phyloP scores from a whole-genome alignment of 2,888 invertebrate species.

The Lypha dubia region DNA sequence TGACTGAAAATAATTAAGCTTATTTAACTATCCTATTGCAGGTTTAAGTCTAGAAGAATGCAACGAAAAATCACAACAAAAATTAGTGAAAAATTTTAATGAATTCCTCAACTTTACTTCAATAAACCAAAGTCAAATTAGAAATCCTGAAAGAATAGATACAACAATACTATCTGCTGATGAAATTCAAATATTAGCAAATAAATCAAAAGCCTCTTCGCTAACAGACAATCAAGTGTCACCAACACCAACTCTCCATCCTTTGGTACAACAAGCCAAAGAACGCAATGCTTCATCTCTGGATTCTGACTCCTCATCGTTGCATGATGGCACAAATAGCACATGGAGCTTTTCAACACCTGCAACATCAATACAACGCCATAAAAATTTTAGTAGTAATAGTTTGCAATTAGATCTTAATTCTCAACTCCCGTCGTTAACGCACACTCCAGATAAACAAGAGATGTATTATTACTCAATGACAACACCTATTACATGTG shows the following conservation, averaged over 20 bases:
- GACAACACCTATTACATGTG: constrained; percentile 93
- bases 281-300: constrained; percentile 79
- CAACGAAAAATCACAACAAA: constrained; percentile 81
- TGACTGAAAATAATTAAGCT: too few species aligned
- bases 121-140: constrained; percentile 85
- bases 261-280: constrained; percentile 84
- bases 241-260: constrained; percentile 74
- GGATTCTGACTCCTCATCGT: constrained; percentile 84
- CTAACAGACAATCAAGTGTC: constrained; percentile 67
- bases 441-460: constrained; percentile 84
- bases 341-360: constrained; percentile 81
- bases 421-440: constrained; percentile 72
- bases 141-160: constrained; percentile 43
- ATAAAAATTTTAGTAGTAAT: constrained; percentile 78
- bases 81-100: constrained; percentile 90
- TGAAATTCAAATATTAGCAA: not conserved
- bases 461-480: constrained; percentile 93
- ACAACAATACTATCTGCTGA: constrained; percentile 41
- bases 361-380: constrained; percentile 80
- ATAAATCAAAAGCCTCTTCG: constrained; percentile 72
- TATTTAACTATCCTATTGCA: constrained; percentile 17
- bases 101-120: constrained; percentile 92
- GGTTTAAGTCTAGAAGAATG: constrained; percentile 76
- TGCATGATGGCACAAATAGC: constrained; percentile 81
- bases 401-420: constrained; percentile 79